These are phyloP conservation scores for Clarias batrachus DNA, from an alignment of 2,113 vertebrate species.

Conservation along the genomic window DNA sequence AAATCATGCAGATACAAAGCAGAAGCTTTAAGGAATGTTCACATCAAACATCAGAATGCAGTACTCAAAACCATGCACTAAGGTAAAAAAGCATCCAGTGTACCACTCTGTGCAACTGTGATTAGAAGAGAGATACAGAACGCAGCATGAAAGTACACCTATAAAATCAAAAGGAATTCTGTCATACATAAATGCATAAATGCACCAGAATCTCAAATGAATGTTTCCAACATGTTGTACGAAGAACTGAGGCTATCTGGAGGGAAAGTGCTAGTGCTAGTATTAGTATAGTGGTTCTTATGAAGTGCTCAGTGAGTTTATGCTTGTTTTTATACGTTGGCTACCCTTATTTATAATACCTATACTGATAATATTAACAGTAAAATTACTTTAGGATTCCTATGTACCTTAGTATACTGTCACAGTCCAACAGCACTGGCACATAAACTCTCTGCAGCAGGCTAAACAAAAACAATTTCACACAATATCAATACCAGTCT, in stretches of 20 bases:
- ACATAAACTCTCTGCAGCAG: neutral
- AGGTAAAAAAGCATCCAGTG: neutral
- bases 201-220: neutral
- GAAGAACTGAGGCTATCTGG: neutral
- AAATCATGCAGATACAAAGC: neutral
- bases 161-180: neutral
- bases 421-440: neutral
- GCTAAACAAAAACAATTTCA: neutral
- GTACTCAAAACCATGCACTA: neutral
- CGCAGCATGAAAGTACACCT: neutral
- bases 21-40: neutral
- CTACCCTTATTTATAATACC: neutral
- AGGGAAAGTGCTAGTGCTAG: neutral
- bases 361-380: neutral
- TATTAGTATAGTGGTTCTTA: neutral
- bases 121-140: neutral
- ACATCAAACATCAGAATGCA: neutral
- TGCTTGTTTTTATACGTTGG: neutral
- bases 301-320: neutral
- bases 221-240: neutral
- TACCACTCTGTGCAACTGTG: neutral
- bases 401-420: neutral
- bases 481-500: neutral
- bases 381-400: neutral
- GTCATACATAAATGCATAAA: neutral